These are phyloP conservation scores for Andrena praecox DNA, from an alignment of 2,888 invertebrate species.

Conservation along the genomic window DNA sequence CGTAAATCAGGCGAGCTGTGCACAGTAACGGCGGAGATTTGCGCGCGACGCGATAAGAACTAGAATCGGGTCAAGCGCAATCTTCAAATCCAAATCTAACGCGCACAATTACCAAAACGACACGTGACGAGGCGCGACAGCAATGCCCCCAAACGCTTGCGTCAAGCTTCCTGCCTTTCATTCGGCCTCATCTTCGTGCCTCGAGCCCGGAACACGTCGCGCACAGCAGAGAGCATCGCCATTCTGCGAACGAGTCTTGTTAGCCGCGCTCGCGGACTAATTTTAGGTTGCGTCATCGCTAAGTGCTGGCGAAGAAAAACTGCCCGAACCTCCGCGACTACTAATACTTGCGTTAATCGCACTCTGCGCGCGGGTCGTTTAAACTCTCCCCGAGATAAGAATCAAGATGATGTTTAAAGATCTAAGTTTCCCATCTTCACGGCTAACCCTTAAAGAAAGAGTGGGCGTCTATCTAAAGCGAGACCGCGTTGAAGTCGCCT, in stretches of 20 bases:
- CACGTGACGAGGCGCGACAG: not conserved
- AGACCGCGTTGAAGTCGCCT: too few species aligned
- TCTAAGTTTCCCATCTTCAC: too few species aligned
- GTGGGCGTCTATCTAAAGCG: too few species aligned
- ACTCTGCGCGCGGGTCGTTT: not conserved
- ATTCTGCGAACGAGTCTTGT: conserved; percentile 13
- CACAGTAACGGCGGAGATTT: not conserved
- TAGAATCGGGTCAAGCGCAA: not conserved
- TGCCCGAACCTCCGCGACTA: not conserved
- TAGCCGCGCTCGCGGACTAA: conserved; percentile 8
- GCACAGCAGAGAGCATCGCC: too few species aligned
- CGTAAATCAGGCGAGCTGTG: not conserved
- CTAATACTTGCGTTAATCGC: not conserved
- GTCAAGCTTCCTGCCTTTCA: not conserved
- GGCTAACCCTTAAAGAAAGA: too few species aligned
- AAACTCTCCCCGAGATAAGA: too few species aligned
- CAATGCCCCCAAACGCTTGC: not conserved
- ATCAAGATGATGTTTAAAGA: too few species aligned
- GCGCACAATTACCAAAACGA: conserved; percentile 7
- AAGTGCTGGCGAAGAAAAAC: not conserved
- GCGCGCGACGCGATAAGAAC: not conserved
- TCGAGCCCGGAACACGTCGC: too few species aligned
- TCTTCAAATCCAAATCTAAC: not conserved
- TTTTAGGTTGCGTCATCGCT: conserved; percentile 21
- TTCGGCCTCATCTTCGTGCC: not conserved